Percentiles rank a stretch among this genome's conserved stretches.
phyloP scores from a whole-genome alignment of 1,140 invertebrate genomes.

The Psilanteris sp. region DNA sequence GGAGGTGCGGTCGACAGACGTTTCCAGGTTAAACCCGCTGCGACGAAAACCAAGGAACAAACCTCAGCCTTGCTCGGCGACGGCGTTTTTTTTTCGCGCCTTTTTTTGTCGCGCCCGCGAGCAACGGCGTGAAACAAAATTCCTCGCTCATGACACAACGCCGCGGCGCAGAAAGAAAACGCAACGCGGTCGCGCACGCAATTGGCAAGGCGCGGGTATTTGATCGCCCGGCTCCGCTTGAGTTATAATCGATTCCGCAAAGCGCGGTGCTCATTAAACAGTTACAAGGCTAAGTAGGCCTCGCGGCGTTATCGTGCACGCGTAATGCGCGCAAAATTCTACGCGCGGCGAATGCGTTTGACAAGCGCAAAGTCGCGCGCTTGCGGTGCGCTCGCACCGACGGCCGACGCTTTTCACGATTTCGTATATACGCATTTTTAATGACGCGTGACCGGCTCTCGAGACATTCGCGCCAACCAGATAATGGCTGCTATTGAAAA shows the following conservation, averaged over 20 bases:
- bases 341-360: slow-evolving; percentile 2
- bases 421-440: no score
- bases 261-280: slow-evolving; percentile 25
- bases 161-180: neutral
- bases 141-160: neutral
- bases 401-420: no score
- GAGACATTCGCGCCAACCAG: no score
- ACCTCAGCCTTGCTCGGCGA: no score
- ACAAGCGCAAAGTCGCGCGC: no score
- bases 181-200: slow-evolving; percentile 15
- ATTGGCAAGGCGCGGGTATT: slow-evolving; percentile 5
- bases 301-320: slow-evolving; percentile 11
- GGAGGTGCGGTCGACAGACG: slow-evolving; percentile 14
- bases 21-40: no score
- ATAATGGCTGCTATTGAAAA: no score
- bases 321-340: slow-evolving; percentile 19
- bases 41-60: no score
- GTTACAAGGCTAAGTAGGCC: slow-evolving; percentile 40
- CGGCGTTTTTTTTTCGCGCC: slow-evolving; percentile 13
- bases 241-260: slow-evolving; percentile 41
- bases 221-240: slow-evolving; percentile 7
- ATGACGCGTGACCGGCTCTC: no score
- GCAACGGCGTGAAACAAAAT: no score
- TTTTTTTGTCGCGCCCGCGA: no score
- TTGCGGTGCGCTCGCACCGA: no score